Conservation (phyloP, 1,140 invertebrate genomes). For the Zophobas morio region DNA sequence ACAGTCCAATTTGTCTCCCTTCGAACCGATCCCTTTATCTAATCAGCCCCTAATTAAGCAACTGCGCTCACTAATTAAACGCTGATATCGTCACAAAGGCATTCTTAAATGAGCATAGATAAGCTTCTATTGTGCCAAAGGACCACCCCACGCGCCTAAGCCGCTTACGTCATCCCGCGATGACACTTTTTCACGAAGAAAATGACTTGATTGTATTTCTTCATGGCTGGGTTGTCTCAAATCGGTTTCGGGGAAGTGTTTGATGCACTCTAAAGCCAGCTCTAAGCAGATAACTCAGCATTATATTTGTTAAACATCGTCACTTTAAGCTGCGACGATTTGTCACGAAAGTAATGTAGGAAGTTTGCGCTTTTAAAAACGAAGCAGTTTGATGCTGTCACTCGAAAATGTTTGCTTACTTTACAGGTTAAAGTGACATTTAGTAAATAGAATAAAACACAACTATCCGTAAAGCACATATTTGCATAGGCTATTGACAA, state of each 20-base stretch:
- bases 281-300: conserved; percentile 14
- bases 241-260: conserved; percentile 18
- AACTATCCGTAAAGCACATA: conserved; percentile 64
- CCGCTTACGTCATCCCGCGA: conserved; percentile 23
- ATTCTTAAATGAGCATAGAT: conserved; percentile 23
- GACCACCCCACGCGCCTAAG: conserved; percentile 30
- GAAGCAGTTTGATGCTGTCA: conserved; percentile 47
- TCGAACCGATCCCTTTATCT: background rate
- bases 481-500: conserved; percentile 63
- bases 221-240: conserved; percentile 13
- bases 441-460: conserved; percentile 64
- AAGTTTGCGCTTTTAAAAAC: conserved; percentile 15
- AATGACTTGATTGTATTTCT: conserved; percentile 34
- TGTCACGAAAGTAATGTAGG: conserved; percentile 22
- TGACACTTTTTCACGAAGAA: conserved; percentile 31
- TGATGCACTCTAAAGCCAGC: conserved; percentile 16
- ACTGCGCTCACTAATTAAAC: conserved; percentile 7
- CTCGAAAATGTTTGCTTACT: conserved; percentile 62
- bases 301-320: conserved; percentile 33
- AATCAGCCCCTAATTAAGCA: conserved; percentile 12
- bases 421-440: conserved; percentile 64
- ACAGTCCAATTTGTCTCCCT: no score
- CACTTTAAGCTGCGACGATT: conserved; percentile 10
- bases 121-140: conserved; percentile 22
- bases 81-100: conserved; percentile 5